phyloP scores from a whole-genome alignment of 2,113 vertebrate genomes.

The Pycnonotus jocosus region DNA sequence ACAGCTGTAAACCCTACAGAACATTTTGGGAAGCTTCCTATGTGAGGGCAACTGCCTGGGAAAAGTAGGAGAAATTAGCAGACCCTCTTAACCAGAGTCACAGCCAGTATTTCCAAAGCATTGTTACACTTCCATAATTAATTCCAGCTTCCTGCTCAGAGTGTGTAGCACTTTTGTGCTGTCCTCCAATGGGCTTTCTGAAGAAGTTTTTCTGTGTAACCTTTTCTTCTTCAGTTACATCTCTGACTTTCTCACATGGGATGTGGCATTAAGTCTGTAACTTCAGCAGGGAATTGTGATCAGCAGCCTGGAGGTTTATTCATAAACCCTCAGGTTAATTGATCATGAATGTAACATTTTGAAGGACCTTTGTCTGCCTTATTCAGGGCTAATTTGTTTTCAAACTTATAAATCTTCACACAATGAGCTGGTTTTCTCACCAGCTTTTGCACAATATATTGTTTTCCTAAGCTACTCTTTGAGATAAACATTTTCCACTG shows the following conservation, averaged over 20 bases:
- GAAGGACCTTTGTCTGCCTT: not conserved
- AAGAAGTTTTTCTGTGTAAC: not conserved
- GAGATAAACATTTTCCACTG: not conserved
- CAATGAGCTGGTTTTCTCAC: not conserved
- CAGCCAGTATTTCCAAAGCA: not conserved
- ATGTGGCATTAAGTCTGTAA: not conserved
- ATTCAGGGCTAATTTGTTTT: not conserved
- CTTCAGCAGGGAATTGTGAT: not conserved
- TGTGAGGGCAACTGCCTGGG: not conserved
- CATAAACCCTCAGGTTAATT: not conserved
- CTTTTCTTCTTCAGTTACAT: not conserved
- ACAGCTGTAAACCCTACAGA: not conserved
- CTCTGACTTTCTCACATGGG: not conserved
- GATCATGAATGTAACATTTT: not conserved
- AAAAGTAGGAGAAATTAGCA: not conserved
- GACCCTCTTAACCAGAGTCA: no score
- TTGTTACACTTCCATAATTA: not conserved
- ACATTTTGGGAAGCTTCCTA: not conserved
- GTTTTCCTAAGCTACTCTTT: not conserved
- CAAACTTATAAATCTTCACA: not conserved
- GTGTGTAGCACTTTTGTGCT: not conserved
- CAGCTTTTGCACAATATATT: not conserved
- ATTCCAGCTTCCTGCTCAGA: not conserved
- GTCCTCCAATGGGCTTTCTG: not conserved
- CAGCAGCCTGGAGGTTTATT: not conserved